Conservation (phyloP, 2,888 invertebrate genomes). For the Lamproptera curius region DNA sequence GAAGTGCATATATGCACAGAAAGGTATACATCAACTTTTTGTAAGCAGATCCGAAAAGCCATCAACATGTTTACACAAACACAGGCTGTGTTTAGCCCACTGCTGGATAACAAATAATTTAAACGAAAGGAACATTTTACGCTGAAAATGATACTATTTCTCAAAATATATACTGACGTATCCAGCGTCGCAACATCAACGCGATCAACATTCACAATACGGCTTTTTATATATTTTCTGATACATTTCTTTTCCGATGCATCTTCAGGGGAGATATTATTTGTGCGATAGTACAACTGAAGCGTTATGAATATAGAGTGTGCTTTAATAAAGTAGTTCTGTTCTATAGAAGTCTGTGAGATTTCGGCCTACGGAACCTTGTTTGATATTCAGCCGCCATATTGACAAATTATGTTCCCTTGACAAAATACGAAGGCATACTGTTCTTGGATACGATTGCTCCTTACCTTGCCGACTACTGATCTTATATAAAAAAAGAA, state of each 20-base stretch:
- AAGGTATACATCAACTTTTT: too few relatives aligned
- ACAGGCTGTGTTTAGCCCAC: too few relatives aligned
- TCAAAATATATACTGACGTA: too few relatives aligned
- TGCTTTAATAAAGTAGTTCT: constrained; percentile 70
- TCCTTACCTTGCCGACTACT: background rate
- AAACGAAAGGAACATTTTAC: background rate
- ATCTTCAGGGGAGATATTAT: constrained; percentile 75
- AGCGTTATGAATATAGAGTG: constrained; percentile 77
- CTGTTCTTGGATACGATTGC: background rate
- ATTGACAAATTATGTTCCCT: constrained; percentile 19
- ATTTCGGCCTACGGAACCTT: constrained; percentile 32
- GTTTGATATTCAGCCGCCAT: constrained; percentile 26
- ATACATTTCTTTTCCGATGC: constrained; percentile 77
- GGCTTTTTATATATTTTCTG: constrained; percentile 73
- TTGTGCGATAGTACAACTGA: constrained; percentile 68
- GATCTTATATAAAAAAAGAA: too few relatives aligned
- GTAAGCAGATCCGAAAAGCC: too few relatives aligned
- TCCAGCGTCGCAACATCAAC: constrained; percentile 34
- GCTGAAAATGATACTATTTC: background rate
- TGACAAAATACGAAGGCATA: too few relatives aligned
- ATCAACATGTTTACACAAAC: too few relatives aligned
- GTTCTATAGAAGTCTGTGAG: constrained; percentile 34
- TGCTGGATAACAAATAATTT: background rate
- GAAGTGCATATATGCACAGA: too few relatives aligned
- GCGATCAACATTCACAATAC: constrained; percentile 45